phyloP scores from a whole-genome alignment of 2,888 invertebrate species.

The Harpalus rufipes region DNA sequence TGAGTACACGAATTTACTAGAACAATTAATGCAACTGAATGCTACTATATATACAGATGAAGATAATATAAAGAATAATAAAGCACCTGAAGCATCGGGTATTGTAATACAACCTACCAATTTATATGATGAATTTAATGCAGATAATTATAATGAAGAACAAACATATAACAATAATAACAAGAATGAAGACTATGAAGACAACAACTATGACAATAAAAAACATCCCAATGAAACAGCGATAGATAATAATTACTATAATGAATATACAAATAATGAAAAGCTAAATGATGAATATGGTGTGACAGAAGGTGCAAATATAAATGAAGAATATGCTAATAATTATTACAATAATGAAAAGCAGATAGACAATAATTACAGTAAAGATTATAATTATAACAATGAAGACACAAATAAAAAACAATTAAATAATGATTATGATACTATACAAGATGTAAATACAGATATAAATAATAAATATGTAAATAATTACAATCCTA shows the following conservation, averaged over 20 bases:
- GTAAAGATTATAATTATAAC: background rate
- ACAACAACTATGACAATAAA: background rate
- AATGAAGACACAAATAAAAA: conserved; percentile 12
- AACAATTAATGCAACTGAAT: background rate
- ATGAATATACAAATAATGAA: background rate
- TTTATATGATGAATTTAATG: conserved; percentile 5
- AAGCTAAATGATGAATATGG: background rate
- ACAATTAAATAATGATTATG: background rate
- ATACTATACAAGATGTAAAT: background rate
- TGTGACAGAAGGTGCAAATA: background rate
- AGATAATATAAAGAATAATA: background rate
- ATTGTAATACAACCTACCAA: background rate
- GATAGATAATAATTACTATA: conserved; percentile 5
- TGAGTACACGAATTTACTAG: background rate
- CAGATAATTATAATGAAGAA: background rate
- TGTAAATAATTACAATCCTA: background rate
- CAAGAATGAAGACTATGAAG: background rate
- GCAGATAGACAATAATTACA: too few species aligned
- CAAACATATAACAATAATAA: background rate
- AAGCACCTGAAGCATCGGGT: background rate
- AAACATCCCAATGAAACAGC: background rate
- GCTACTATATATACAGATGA: background rate
- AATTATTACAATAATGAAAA: background rate
- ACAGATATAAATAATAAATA: background rate
- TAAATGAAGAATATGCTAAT: background rate